Evolutionary conservation across 2,113 vertebrate genomes (phyloP).

Genomic region (Cryptoleucopteryx plumbea): DNA sequence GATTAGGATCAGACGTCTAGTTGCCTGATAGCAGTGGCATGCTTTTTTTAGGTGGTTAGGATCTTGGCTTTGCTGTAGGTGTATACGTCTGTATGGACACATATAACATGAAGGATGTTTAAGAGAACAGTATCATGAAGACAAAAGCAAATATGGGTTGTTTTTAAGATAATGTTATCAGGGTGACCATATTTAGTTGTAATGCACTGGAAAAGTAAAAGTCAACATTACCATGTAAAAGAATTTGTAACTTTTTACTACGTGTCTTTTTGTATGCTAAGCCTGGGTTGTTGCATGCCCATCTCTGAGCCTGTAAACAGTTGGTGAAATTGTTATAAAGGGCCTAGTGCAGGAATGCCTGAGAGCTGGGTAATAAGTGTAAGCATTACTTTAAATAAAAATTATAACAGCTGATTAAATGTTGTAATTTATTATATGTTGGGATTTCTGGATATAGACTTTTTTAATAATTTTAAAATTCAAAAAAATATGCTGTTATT

Average conservation of each 20-base stretch:
- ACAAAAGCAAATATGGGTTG: neutral
- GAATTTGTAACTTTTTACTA: neutral
- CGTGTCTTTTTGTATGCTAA: accelerated
- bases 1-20: accelerated
- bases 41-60: neutral
- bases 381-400: neutral
- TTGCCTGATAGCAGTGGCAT: neutral
- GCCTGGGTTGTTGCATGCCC: neutral
- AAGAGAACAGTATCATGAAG: neutral
- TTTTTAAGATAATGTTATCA: neutral
- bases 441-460: neutral
- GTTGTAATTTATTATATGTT: neutral
- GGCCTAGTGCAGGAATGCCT: neutral
- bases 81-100: accelerated
- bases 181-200: neutral
- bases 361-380: neutral
- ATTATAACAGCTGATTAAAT: neutral
- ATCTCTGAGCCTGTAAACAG: neutral
- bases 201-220: neutral
- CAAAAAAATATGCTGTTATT: accelerated
- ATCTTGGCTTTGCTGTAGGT: neutral
- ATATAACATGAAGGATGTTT: neutral
- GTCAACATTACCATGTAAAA: neutral
- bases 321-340: neutral
- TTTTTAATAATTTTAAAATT: neutral